Conservation (phyloP, 2,797 vertebrate genomes). For the Sarcoramphus papa region DNA sequence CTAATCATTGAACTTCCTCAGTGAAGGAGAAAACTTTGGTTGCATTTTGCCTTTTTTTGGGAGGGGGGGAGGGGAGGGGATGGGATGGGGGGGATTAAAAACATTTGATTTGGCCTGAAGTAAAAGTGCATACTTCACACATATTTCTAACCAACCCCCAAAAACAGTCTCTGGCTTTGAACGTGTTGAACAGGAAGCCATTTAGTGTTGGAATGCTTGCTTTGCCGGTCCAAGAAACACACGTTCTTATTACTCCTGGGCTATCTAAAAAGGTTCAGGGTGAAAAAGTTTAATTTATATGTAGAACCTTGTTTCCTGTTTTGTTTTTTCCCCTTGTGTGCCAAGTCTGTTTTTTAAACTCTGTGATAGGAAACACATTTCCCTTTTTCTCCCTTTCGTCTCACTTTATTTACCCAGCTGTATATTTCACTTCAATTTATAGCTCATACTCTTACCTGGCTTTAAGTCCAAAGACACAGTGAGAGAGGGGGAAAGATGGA, state of each 20-base stretch:
- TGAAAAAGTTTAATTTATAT: slow-evolving; percentile 83
- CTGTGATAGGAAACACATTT: slow-evolving; percentile 76
- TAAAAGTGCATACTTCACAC: slow-evolving; percentile 85
- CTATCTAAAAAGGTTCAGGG: slow-evolving; percentile 75
- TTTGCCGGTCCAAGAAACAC: slow-evolving; percentile 83
- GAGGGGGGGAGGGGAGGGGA: not conserved
- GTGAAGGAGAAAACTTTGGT: slow-evolving; percentile 74
- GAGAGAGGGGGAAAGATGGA: slow-evolving; percentile 49
- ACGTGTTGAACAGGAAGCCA: slow-evolving; percentile 92
- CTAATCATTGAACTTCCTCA: slow-evolving; percentile 72
- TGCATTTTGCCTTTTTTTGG: slow-evolving; percentile 67
- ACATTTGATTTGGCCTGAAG: slow-evolving; percentile 92
- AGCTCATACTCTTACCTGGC: slow-evolving; percentile 68
- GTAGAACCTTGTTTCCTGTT: slow-evolving; percentile 76
- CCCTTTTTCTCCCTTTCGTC: slow-evolving; percentile 42
- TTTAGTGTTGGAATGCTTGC: slow-evolving; percentile 91
- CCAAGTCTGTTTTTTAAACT: slow-evolving; percentile 73
- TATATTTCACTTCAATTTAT: slow-evolving; percentile 73
- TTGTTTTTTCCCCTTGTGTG: slow-evolving; percentile 62
- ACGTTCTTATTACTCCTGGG: slow-evolving; percentile 80
- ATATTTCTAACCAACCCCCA: slow-evolving; percentile 87
- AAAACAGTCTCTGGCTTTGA: slow-evolving; percentile 83
- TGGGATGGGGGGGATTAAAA: slow-evolving; percentile 70
- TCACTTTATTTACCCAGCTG: slow-evolving; percentile 76
- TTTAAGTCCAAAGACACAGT: slow-evolving; percentile 64